Percentiles rank a stretch among this genome's conserved stretches.
Conservation (phyloP, 2,888 invertebrate species). For the Drosophila aldrichi region DNA sequence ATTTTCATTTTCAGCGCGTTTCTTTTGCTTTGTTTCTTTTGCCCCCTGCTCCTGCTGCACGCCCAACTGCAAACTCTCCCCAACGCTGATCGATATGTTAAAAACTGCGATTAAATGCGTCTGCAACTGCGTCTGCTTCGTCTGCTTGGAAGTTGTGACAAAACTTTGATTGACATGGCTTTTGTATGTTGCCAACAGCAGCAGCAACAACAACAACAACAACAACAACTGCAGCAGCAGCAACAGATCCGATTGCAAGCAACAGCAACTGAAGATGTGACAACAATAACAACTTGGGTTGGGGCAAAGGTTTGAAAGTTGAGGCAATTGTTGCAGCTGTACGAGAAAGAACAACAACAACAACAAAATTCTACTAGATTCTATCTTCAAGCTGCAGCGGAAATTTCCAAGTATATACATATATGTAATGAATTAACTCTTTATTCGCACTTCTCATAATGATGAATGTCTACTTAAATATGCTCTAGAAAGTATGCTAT, state of each 20-base stretch:
- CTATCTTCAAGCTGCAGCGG: conserved; percentile 32
- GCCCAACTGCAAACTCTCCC: conserved; percentile 1
- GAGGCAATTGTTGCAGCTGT: conserved; percentile 61
- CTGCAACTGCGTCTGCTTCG: conserved; percentile 29
- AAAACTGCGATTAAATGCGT: conserved; percentile 78
- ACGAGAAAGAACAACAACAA: conserved; percentile 8
- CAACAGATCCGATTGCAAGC: conserved; percentile 46
- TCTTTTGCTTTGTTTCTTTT: background rate
- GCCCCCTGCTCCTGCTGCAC: conserved; percentile 19
- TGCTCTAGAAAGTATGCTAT: conserved; percentile 50
- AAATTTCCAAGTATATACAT: conserved; percentile 1
- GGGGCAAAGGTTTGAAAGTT: conserved; percentile 33
- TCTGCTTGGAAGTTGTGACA: conserved; percentile 51
- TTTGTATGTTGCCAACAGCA: conserved; percentile 64
- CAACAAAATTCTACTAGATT: conserved; percentile 32
- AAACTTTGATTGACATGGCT: conserved; percentile 78
- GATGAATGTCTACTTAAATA: background rate
- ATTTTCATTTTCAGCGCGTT: conserved; percentile 31
- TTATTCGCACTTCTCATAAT: background rate
- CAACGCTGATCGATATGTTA: conserved; percentile 72
- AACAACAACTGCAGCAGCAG: conserved; percentile 32
- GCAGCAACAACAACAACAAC: conserved; percentile 27
- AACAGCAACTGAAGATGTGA: conserved; percentile 38
- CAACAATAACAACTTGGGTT: conserved; percentile 29
- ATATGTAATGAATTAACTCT: background rate